These are phyloP conservation scores for Oedothorax gibbosus DNA, from an alignment of 1,140 invertebrate genomes.

Conservation along the genomic window DNA sequence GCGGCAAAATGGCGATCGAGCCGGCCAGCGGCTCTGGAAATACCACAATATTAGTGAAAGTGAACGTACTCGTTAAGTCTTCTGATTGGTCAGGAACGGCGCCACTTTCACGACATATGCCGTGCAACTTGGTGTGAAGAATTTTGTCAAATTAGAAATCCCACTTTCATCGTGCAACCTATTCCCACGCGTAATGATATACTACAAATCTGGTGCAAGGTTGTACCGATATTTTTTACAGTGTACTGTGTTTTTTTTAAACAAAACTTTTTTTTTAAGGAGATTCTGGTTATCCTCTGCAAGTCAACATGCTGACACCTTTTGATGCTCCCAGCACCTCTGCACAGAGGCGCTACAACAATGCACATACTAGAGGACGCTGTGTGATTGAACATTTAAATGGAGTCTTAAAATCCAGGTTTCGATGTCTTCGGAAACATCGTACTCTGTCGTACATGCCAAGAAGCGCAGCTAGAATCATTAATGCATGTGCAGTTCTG, in stretches of 20 bases:
- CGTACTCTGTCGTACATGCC: not conserved
- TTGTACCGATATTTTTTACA: too few species aligned
- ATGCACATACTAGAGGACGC: not conserved
- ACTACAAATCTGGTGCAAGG: too few species aligned
- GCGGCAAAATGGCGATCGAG: too few species aligned
- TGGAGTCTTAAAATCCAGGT: not conserved
- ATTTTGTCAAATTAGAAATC: too few species aligned
- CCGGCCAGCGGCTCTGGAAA: too few species aligned
- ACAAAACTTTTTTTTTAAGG: not conserved
- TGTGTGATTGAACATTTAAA: not conserved
- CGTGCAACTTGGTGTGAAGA: too few species aligned
- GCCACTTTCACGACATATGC: too few species aligned
- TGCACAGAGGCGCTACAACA: not conserved
- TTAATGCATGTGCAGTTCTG: not conserved
- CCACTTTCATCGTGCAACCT: too few species aligned
- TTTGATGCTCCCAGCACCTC: not conserved
- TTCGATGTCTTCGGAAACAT: not conserved
- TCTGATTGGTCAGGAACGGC: too few species aligned
- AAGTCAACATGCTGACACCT: constrained; percentile 3
- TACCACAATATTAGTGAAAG: too few species aligned
- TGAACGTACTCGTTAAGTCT: too few species aligned
- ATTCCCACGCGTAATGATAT: too few species aligned
- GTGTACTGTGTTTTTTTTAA: not conserved
- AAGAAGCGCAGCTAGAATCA: not conserved
- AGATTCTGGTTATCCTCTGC: not conserved